Evolutionary conservation across 2,797 vertebrate genomes (phyloP).

Genomic region (Sphaeramia orbicularis): DNA sequence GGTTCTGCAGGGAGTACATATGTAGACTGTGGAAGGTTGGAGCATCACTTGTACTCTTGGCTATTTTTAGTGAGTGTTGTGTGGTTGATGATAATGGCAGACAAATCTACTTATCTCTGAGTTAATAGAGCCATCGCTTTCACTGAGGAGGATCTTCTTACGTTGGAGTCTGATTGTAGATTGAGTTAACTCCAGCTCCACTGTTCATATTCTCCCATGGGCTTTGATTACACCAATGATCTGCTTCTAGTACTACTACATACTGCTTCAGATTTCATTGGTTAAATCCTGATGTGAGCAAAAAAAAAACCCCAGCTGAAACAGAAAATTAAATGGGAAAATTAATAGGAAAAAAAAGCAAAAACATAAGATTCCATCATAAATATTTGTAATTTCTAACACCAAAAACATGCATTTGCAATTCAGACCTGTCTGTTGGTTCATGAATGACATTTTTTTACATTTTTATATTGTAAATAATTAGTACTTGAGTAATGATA

Average conservation of each 20-base stretch:
- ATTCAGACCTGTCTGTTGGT: too few species aligned
- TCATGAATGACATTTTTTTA: too few species aligned
- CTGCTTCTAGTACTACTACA: background rate
- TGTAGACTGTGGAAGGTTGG: conserved; percentile 33
- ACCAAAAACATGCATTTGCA: too few species aligned
- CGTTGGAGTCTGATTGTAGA: conserved; percentile 37
- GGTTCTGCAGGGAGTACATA: conserved; percentile 32
- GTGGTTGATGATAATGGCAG: conserved; percentile 48
- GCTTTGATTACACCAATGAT: background rate
- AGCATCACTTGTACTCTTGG: conserved; percentile 42
- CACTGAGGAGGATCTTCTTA: conserved; percentile 51
- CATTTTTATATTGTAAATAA: too few species aligned
- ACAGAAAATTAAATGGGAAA: background rate
- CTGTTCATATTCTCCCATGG: conserved; percentile 1
- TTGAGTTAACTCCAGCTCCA: conserved; percentile 24
- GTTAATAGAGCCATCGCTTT: conserved; percentile 64
- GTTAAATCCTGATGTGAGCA: background rate
- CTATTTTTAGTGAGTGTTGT: conserved; percentile 70
- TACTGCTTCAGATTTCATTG: background rate
- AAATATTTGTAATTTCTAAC: too few species aligned
- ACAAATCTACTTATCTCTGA: conserved; percentile 60
- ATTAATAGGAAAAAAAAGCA: too few species aligned
- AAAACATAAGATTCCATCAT: too few species aligned
- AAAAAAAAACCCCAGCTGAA: background rate
- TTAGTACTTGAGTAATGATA: too few species aligned